Base-by-base conservation (phyloP, 2,797 vertebrate species). In the Betta splendens region DNA sequence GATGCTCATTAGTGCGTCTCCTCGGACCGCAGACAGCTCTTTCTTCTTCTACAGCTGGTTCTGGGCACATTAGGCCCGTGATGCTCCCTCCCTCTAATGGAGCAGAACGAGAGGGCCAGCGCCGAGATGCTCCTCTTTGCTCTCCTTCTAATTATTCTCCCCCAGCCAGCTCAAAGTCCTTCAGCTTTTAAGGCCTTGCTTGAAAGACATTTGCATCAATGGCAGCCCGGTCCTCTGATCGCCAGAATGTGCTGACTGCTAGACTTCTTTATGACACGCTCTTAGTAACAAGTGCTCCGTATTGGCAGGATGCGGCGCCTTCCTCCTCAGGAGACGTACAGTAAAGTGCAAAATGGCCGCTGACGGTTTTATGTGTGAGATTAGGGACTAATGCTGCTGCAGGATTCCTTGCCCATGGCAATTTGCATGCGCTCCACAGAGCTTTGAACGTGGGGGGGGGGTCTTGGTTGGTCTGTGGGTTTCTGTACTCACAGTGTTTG, bases 1-100 rank as follows among this genome's bases (percentile, higher is more conserved):
- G 69, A 60, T 84, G 74, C 85, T 89, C 84, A 87, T 91, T 91
- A 90, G 82, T 73, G 56, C 49, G 56, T 75, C 62, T 55, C 71
- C 70, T 87, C 79, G 79, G 80, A 83, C 67, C 75, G 73, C 63
- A 76, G 57, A 81, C 79, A 68, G 63, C 71, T 65, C 72, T 72
- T 76, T 79, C 68, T 71, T 85, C 70, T 74, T 69, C 54, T 75
- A 42, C 75, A 76, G 69, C 72, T 64, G 68, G 31, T 79, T 70
- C 35, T 60, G 62, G 67, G 63, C 56, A 55, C 76, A 81, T 79
- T 72, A 79, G 72, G 47, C 68, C 83, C 60, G 52, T 68, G 69
- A 79, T 75, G 71, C 66, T 73, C 63, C 71, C 73, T 68, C 60
- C 53, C 66, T 86, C 81, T 85, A 85, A 86, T 85, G 79, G 84